phyloP scores from a whole-genome alignment of 1,140 invertebrate species.

The Rhopalosiphum padi region DNA sequence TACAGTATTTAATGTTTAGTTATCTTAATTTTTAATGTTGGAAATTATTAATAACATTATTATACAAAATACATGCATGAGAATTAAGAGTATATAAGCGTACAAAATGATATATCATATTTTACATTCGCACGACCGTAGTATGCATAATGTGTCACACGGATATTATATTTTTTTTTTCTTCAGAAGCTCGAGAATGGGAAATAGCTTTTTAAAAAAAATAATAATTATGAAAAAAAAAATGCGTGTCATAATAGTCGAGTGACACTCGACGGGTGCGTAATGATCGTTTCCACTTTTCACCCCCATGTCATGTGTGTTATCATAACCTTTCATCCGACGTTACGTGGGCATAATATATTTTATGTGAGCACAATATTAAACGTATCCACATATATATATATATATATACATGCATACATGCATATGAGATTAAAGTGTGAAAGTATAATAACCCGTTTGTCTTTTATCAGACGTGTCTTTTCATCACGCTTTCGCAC shows the following conservation, averaged over 20 bases:
- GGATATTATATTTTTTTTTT: not conserved
- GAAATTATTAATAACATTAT: not conserved
- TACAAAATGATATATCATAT: not conserved
- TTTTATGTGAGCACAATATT: not conserved
- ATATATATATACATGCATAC: not conserved
- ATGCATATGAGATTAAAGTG: not conserved
- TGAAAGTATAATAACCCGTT: not conserved
- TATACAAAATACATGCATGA: not conserved
- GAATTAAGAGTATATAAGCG: not conserved
- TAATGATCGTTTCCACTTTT: conserved; percentile 42
- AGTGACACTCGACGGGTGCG: conserved; percentile 46
- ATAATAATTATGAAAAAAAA: not conserved
- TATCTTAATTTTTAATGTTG: not conserved
- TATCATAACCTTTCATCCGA: conserved; percentile 17
- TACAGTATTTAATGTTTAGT: not conserved
- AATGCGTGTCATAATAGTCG: not conserved
- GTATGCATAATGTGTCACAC: not conserved
- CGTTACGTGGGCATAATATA: not conserved
- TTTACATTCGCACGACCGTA: not conserved
- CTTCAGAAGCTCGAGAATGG: not conserved
- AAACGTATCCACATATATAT: not conserved
- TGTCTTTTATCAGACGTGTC: not conserved
- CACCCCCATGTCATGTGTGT: not conserved
- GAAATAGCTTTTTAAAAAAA: not conserved
- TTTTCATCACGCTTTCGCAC: not conserved